Evolutionary conservation across 2,797 vertebrate species (phyloP).

Genomic region (Sebastes nivosus): DNA sequence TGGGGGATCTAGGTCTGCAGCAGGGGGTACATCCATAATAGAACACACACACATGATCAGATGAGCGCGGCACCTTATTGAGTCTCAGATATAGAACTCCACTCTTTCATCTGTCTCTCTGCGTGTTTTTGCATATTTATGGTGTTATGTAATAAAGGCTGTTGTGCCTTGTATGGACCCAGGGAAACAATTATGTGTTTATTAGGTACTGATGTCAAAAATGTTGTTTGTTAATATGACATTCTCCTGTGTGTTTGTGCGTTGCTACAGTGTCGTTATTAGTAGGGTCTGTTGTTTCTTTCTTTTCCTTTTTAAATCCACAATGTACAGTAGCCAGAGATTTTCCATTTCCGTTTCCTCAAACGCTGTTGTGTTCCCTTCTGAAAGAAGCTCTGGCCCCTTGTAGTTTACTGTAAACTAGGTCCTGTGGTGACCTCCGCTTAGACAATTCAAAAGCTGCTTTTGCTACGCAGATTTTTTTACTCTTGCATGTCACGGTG

Average conservation of each 20-base stretch:
- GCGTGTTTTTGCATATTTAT: conserved; percentile 23
- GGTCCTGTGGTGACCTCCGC: background rate
- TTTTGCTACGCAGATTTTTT: background rate
- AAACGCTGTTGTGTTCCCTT: background rate
- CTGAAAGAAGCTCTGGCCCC: background rate
- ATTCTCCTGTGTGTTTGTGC: background rate
- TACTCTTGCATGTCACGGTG: background rate
- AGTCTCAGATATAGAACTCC: conserved; percentile 17
- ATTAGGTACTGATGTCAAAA: conserved; percentile 10
- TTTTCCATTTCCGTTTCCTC: background rate
- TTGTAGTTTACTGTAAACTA: background rate
- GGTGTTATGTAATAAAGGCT: conserved; percentile 20
- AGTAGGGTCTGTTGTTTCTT: background rate
- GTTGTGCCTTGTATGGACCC: background rate
- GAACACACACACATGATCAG: conserved; percentile 66
- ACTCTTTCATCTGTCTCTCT: background rate
- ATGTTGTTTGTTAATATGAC: background rate
- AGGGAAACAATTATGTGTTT: background rate
- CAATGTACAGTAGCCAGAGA: background rate
- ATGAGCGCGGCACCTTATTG: conserved; percentile 42
- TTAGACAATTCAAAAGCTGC: background rate
- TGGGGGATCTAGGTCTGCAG: conserved; percentile 57
- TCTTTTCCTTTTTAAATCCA: background rate
- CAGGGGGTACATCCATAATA: conserved; percentile 71
- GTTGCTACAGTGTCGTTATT: background rate